Percentiles rank a stretch among this genome's conserved stretches.
These are phyloP conservation scores for Tetragonisca angustula DNA, from an alignment of 2,888 invertebrate genomes.

Conservation along the genomic window DNA sequence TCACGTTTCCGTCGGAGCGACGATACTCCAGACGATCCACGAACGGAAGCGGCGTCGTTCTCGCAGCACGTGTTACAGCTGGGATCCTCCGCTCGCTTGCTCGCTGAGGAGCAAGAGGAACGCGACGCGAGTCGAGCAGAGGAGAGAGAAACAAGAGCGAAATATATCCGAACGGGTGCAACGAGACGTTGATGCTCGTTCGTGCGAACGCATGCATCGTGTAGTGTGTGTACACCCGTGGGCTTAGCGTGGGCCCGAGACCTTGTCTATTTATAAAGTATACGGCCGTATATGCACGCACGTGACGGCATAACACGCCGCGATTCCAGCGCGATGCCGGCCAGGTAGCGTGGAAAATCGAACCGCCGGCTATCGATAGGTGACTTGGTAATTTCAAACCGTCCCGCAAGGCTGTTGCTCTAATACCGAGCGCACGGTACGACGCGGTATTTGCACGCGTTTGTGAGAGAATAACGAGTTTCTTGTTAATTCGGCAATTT, in stretches of 20 bases:
- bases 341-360: constrained; percentile 34
- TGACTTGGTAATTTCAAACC: constrained; percentile 36
- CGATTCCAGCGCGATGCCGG: constrained; percentile 39
- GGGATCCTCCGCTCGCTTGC: background rate
- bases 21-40: background rate
- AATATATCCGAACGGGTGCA: constrained; percentile 67
- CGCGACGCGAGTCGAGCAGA: too few species aligned
- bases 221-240: constrained; percentile 45
- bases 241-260: constrained; percentile 78
- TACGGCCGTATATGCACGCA: constrained; percentile 58
- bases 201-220: constrained; percentile 60
- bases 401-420: constrained; percentile 23
- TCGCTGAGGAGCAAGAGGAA: background rate
- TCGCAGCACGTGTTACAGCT: constrained; percentile 41
- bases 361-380: constrained; percentile 29
- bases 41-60: constrained; percentile 11
- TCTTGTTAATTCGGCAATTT: background rate
- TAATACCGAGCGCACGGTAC: background rate
- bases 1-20: constrained; percentile 32
- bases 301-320: constrained; percentile 52
- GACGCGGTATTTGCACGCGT: background rate
- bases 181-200: constrained; percentile 14
- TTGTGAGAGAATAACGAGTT: background rate
- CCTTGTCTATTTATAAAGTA: constrained; percentile 80
- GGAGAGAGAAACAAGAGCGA: background rate